phyloP scores from a whole-genome alignment of 2,888 invertebrate species.

The Synanthedon andrenaeformis region DNA sequence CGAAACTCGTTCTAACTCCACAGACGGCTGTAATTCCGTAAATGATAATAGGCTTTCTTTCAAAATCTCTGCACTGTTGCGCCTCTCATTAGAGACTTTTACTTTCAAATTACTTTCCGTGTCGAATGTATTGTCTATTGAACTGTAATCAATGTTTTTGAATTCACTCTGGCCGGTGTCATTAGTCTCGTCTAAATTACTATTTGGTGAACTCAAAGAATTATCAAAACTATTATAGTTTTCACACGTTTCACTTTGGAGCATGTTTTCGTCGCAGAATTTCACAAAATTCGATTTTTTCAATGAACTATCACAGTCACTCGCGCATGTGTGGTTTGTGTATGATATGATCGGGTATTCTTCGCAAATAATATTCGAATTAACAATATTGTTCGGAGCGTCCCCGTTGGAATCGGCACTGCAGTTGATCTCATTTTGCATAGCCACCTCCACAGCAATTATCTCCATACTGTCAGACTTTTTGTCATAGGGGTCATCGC shows the following conservation, averaged over 20 bases:
- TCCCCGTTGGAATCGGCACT: conserved; percentile 27
- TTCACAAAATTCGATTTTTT: conserved; percentile 37
- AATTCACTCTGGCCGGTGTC: conserved; percentile 40
- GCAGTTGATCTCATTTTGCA: conserved; percentile 32
- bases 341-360: conserved; percentile 40
- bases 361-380: conserved; percentile 39
- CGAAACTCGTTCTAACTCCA: conserved; percentile 26
- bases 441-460: conserved; percentile 35
- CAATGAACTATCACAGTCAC: conserved; percentile 23
- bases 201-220: conserved; percentile 39
- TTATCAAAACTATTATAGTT: conserved; percentile 58
- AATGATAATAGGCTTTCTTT: conserved; percentile 23
- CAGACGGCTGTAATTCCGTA: conserved; percentile 42
- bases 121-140: conserved; percentile 35
- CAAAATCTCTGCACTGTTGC: conserved; percentile 23
- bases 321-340: conserved; percentile 30
- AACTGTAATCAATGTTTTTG: conserved; percentile 47
- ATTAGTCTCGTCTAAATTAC: conserved; percentile 37
- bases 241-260: conserved; percentile 57
- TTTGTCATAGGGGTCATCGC: conserved; percentile 74
- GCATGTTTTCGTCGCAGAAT: conserved; percentile 57
- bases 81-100: conserved; percentile 40
- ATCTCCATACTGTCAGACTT: conserved; percentile 57
- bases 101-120: conserved; percentile 44
- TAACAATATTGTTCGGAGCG: conserved; percentile 25